These are phyloP conservation scores for Istiophorus platypterus DNA, from an alignment of 2,113 vertebrate genomes.

Conservation along the genomic window DNA sequence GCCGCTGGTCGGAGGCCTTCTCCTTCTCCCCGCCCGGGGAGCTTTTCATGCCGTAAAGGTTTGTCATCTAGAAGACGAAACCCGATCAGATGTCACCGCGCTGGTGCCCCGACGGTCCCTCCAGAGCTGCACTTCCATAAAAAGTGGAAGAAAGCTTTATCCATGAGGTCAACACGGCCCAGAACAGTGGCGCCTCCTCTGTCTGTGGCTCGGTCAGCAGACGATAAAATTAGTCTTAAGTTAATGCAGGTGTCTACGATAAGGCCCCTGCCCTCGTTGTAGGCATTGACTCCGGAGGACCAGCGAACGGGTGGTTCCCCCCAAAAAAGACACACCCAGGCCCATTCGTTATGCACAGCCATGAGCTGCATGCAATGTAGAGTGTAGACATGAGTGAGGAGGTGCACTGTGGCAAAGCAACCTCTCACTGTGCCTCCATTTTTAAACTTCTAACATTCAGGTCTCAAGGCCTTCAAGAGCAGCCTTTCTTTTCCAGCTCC, in stretches of 20 bases:
- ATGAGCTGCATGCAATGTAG: background rate
- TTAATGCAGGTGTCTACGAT: background rate
- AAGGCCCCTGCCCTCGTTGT: background rate
- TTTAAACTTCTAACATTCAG: background rate
- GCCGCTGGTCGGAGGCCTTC: conserved; percentile 7
- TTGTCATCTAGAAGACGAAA: background rate
- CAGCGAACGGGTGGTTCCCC: background rate
- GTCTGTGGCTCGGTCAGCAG: background rate
- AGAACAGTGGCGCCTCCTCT: no score
- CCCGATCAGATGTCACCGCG: background rate
- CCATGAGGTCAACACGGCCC: background rate
- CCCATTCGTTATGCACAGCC: background rate
- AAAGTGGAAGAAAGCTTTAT: background rate
- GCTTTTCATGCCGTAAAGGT: background rate
- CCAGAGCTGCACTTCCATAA: background rate
- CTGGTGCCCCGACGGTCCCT: no score
- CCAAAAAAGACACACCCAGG: background rate
- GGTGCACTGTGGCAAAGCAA: background rate
- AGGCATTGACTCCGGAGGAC: no score
- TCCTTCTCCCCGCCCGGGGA: conserved; percentile 26
- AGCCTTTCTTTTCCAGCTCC: background rate
- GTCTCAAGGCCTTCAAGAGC: background rate
- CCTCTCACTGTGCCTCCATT: conserved; percentile 6
- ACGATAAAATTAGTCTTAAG: background rate
- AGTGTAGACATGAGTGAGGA: background rate